These are phyloP conservation scores for Carettochelys insculpta DNA, from an alignment of 2,113 vertebrate genomes.

Conservation along the genomic window DNA sequence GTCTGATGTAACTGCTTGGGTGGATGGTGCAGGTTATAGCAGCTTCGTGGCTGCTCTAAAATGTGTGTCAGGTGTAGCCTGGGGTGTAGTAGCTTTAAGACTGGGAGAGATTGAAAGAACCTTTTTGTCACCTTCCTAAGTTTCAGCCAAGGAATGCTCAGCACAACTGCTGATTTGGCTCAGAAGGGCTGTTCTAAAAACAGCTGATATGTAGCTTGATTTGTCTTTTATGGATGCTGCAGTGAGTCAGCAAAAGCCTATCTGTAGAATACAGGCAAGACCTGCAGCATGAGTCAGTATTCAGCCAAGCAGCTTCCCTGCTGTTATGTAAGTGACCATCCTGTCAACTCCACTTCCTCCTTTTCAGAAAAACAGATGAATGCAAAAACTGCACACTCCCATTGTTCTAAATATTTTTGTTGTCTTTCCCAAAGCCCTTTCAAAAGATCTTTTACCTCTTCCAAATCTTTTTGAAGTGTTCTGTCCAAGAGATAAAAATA, in stretches of 20 bases:
- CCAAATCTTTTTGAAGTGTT: neutral
- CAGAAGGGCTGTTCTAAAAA: neutral
- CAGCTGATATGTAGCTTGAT: slow-evolving; percentile 22
- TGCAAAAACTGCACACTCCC: neutral
- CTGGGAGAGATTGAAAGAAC: neutral
- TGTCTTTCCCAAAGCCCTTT: no score
- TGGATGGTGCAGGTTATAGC: neutral
- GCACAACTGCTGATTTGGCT: neutral
- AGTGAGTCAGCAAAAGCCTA: slow-evolving; percentile 42
- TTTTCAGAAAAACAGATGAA: neutral
- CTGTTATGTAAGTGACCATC: neutral
- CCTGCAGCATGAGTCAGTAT: slow-evolving; percentile 1
- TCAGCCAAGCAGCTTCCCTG: neutral
- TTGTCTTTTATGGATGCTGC: slow-evolving; percentile 53
- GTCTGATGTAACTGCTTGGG: neutral
- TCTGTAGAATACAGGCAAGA: slow-evolving; percentile 8
- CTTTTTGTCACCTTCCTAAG: neutral
- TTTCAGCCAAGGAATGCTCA: neutral
- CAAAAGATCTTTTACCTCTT: no score
- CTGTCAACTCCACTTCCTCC: slow-evolving; percentile 9
- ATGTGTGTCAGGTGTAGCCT: neutral
- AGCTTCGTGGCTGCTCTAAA: neutral
- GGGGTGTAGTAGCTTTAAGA: neutral
- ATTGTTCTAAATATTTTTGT: neutral
- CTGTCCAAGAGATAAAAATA: neutral